Base-by-base conservation (phyloP, 2,888 invertebrate species). In the Scaptomyza polygonia region DNA sequence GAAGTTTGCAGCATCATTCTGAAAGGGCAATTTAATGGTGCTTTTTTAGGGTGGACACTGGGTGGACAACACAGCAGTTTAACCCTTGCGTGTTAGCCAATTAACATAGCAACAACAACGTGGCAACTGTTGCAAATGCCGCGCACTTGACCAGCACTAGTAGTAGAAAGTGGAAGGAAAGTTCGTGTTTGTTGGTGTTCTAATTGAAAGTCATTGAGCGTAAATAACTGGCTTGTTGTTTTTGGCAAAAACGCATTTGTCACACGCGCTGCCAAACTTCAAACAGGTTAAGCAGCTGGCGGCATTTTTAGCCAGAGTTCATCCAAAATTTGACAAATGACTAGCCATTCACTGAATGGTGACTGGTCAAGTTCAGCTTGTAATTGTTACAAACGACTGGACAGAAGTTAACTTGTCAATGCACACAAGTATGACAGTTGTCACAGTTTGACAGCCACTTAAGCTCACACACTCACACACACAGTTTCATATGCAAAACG, bases 191-290 rank as follows among this genome's bases (percentile, higher is more conserved):
- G 48, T 56, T 44, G 40, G 12, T 58, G 42, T 49, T 51, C 78
- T 81, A 88, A 88, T 86, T 88, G 81, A 88, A 88, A 88, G 87
- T 85, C 86, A 85, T 88, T 72, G 82, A 72, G 84, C 59, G 72
- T 65, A 52, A 86, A 73, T 83, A 76, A 80, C 49, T 55, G 59
- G 64, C 62, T 58, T 73, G 48, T 76, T 12, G 34, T n/a, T 34
- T 62, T 72, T 42, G 54, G 53, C 42, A 42, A 25, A 30, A 43
- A 67, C 39, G 62, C 67, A 74, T 75, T 85, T 86, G 79, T 83
- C 72, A 69, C 67, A 53, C 49, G 65, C 49, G 44, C n/a, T 42
- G 44, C 18, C 42, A 9, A 53, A 62, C 68, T 67, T 76, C 70
- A 87, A 88, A 82, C 88, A 83, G 86, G 84, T 78, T 76, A 56